A percentile compares a stretch with the other conserved stretches of the same genome.
Conservation (phyloP, 1,140 invertebrate species). For the Drosophila chauvacae region DNA sequence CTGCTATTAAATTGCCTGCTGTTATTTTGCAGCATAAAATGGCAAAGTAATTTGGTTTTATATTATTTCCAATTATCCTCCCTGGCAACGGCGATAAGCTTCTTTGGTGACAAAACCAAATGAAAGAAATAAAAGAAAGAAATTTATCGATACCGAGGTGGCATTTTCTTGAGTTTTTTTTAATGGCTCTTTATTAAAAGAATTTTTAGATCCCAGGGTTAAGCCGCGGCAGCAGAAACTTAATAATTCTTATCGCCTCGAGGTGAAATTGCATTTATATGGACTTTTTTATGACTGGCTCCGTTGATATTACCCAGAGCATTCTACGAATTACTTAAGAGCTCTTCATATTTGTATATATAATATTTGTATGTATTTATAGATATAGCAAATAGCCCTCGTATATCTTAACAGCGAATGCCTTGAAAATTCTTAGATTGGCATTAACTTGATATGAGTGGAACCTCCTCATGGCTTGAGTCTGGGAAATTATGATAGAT, state of each 20-base stretch:
- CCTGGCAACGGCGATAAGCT: constrained; percentile 37
- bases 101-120: constrained; percentile 1
- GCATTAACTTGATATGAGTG: constrained; percentile 6
- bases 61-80: constrained; percentile 1
- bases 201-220: constrained; percentile 2
- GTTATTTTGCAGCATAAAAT: constrained; percentile 18
- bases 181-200: neutral
- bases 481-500: constrained; percentile 24
- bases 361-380: constrained; percentile 1
- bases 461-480: constrained; percentile 6
- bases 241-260: constrained; percentile 25
- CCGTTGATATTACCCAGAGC: constrained; percentile 13
- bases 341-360: constrained; percentile 10
- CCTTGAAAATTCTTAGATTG: constrained; percentile 24
- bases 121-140: constrained; percentile 4
- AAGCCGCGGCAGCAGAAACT: neutral
- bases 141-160: constrained; percentile 22
- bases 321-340: constrained; percentile 37
- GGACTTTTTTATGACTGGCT: constrained; percentile 14
- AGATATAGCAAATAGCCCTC: constrained; percentile 8
- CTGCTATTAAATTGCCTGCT: constrained; percentile 8
- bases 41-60: neutral
- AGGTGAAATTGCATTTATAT: constrained; percentile 37
- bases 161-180: neutral
- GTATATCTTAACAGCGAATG: constrained; percentile 10